Conservation (phyloP, 2,888 invertebrate genomes). For the Halictus quadricinctus region DNA sequence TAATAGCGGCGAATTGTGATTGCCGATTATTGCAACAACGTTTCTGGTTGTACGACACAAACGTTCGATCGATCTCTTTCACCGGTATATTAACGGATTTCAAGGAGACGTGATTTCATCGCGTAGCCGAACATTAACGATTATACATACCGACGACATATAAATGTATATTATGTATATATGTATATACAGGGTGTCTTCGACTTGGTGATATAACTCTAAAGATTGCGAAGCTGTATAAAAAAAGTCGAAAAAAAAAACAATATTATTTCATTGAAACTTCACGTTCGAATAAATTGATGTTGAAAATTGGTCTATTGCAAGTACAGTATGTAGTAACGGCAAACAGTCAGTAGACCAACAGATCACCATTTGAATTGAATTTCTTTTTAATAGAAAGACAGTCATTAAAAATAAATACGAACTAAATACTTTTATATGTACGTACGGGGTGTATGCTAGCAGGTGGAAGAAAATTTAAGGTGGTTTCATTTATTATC, state of each 20-base stretch:
- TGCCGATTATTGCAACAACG: slow-evolving; percentile 26
- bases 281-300: not conserved
- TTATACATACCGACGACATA: slow-evolving; percentile 52
- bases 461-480: not conserved
- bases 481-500: not conserved
- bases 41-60: slow-evolving; percentile 28
- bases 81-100: slow-evolving; percentile 48
- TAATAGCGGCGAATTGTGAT: slow-evolving; percentile 14
- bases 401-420: not conserved
- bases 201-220: not conserved
- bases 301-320: not conserved
- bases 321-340: not conserved
- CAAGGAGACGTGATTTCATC: slow-evolving; percentile 49
- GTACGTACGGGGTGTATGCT: not conserved
- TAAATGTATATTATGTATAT: slow-evolving; percentile 14
- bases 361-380: not conserved
- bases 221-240: not conserved
- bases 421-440: slow-evolving; percentile 28
- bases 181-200: slow-evolving; percentile 40
- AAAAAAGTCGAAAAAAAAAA: not conserved
- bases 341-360: not conserved
- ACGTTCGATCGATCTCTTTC: slow-evolving; percentile 25
- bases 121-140: slow-evolving; percentile 58
- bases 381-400: not conserved
- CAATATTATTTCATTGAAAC: not conserved